Evolutionary conservation across 2,113 vertebrate species (phyloP), one percentile per base, ranked within the genome.

Genomic region (Hemicordylus capensis): DNA sequence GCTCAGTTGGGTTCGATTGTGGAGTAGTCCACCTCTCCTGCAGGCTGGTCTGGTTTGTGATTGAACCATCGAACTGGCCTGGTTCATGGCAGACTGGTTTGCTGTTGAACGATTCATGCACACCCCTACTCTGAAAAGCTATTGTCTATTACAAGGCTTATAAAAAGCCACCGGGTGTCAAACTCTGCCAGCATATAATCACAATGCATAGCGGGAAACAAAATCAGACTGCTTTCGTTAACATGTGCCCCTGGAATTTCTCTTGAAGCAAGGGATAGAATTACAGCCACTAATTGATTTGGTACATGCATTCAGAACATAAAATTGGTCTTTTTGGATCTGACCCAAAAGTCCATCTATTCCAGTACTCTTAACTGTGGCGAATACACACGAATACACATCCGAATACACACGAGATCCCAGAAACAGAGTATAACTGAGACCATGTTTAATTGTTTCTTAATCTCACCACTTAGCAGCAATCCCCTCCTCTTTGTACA

Each of bases 201-300:
- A 58, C 11, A 1, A 87, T 95, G 93, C 87, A 82, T 15, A 74
- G 72, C 58, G 39, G 89, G 88, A 90, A 74, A 95, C 91, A 93
- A 94, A 91, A 34, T 66, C 80, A 86, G 80, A 11, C 79, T 91
- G 76, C 46, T 84, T 88, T 90, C 87, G 54, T 89, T 90, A 84
- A 76, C 90, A 88, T 67, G 54, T 92, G 80, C 72, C 73, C 88
- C 84, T 81, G 56, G 48, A 87, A 44, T 83, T 90, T 90, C 64
- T 59, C 34, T 88, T 81, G 80, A 56, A 87, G 76, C n/a, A 83
- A 67, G 77, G 83, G 56, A 79, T 91, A 90, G 88, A 87, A 85
- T 85, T 93, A 22, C 34, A 20, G 22, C 79, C 64, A 58, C 10
- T 91, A 31, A 84, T 76, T 84, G 28, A 6, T 78, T 85, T 69